Base-by-base conservation (phyloP, 1,140 invertebrate species). In the Lineus longissimus region DNA sequence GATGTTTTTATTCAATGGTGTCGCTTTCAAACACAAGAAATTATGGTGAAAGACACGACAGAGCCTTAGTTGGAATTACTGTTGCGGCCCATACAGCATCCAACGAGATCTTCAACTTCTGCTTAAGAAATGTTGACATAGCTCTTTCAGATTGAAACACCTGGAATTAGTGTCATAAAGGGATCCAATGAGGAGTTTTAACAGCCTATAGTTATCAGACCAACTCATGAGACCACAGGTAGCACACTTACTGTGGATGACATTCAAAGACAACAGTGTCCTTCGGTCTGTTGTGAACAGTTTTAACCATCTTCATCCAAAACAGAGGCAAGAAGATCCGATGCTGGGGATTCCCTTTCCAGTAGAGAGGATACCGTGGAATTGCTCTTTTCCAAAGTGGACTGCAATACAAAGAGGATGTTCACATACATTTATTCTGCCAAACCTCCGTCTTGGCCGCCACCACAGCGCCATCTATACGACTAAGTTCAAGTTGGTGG, bases 291-390 rank as follows among this genome's bases (percentile, higher is more conserved):
- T 70, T 62, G 40, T 85, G 73, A 4, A 77, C 70, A 2, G 90
- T 87, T 56, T 86, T 84, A 1, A 95, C 85, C 2, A 97, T 70
- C 82, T 95, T 97, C 88, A 97, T 90, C 90, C 91, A 96, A 81
- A 96, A 95, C 80, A 95, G 93, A 13, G 94, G 93, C 25, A 97
- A 79, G 82, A 93, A 96, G 31, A 96, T 83, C 64, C 93, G 83
- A 33, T 93, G 78, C 75, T 97, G 94, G 25, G 94, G 93, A 81
- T 93, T 92, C 11, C 93, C 94, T 80, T 86, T 88, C 81, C 91
- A 89, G 79, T 93, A 95, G 19, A 94, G 70, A 2, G 92, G 93
- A 83, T 95, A 95, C 86, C 43, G 61, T 11, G 71, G 70, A 15
- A 78, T 71, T 30, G 55, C 29, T 31, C 73, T 63, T 60, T 72